Evolutionary conservation across 2,113 vertebrate species (phyloP).

Genomic region (Otus sunia): DNA sequence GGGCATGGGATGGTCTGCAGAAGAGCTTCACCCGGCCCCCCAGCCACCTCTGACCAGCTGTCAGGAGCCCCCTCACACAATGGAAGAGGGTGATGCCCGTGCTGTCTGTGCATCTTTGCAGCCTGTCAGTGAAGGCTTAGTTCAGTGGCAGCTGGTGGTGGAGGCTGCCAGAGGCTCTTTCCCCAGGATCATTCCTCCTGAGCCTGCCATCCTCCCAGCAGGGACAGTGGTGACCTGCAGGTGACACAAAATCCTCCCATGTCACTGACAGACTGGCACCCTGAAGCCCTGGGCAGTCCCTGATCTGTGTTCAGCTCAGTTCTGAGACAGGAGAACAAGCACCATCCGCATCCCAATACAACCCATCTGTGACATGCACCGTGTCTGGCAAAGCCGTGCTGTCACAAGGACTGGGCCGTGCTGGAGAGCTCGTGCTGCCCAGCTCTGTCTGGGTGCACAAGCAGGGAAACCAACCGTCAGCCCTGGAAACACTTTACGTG

Average conservation of each 20-base stretch:
- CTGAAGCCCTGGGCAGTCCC: not conserved
- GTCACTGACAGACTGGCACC: not conserved
- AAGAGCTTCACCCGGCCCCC: not conserved
- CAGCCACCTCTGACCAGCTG: not conserved
- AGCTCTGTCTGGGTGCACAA: fast-evolving
- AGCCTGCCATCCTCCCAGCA: not conserved
- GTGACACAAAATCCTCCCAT: fast-evolving
- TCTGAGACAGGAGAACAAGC: fast-evolving
- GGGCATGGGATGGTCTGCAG: fast-evolving
- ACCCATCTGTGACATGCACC: fast-evolving
- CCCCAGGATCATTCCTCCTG: fast-evolving
- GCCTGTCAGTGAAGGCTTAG: fast-evolving
- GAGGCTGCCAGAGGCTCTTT: not conserved
- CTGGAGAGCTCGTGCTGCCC: fast-evolving
- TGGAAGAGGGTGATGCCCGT: fast-evolving
- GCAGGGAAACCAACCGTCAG: not conserved
- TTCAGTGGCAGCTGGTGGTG: not conserved
- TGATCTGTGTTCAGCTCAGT: not conserved
- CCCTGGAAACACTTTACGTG: fast-evolving
- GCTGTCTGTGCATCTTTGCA: not conserved
- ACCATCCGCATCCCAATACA: not conserved
- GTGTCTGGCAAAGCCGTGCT: fast-evolving
- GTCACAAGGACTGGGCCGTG: fast-evolving
- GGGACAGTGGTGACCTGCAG: not conserved
- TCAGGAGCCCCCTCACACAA: fast-evolving